Evolutionary conservation across 2,888 invertebrate species (phyloP).

Genomic region (Cordilura impudica): DNA sequence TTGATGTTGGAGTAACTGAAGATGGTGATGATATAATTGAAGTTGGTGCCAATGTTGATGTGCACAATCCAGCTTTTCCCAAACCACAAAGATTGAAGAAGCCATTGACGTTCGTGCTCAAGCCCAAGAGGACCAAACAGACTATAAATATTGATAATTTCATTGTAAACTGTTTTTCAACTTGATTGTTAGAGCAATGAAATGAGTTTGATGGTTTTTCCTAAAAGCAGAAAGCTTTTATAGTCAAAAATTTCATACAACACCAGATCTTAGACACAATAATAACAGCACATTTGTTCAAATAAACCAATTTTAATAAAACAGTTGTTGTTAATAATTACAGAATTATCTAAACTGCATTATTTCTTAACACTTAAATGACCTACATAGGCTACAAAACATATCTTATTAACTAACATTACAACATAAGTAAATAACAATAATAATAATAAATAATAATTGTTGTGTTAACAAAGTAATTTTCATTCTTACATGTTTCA

Average conservation of each 20-base stretch:
- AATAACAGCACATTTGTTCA: too few species aligned
- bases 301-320: neutral
- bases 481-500: too few species aligned
- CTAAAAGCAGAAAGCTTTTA: neutral
- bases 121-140: neutral
- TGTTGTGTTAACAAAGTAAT: too few species aligned
- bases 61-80: neutral
- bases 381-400: too few species aligned
- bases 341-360: neutral
- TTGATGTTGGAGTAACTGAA: neutral
- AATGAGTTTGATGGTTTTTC: neutral
- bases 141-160: constrained; percentile 6
- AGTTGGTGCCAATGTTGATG: neutral
- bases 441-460: too few species aligned
- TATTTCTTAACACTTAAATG: too few species aligned
- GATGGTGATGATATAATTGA: neutral
- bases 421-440: too few species aligned
- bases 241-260: too few species aligned
- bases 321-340: neutral
- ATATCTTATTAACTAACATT: too few species aligned
- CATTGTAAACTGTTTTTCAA: constrained; percentile 11
- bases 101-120: neutral
- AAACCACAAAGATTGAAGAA: constrained; percentile 8
- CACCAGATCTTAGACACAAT: neutral
- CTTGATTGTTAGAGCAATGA: neutral